Conservation (phyloP, 2,113 vertebrate species). For the Bagarius yarrelli region DNA sequence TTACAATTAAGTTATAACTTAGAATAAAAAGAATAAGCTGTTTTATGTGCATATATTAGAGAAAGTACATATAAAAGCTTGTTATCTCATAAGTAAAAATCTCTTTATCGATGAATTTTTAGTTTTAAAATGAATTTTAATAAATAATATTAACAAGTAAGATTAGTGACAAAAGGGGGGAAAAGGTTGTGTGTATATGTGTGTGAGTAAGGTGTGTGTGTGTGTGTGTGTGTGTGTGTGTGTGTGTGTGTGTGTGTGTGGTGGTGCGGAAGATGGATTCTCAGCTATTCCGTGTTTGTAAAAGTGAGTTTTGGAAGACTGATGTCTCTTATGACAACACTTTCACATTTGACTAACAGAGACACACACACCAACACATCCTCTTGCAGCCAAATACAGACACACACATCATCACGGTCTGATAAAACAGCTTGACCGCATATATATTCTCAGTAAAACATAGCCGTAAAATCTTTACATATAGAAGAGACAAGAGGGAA, state of each 20-base stretch:
- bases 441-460: not conserved
- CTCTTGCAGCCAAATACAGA: not conserved
- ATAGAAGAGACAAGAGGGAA: not conserved
- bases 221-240: conserved; percentile 2
- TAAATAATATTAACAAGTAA: no score
- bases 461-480: not conserved
- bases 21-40: no score
- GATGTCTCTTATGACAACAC: conserved; percentile 48
- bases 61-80: not conserved
- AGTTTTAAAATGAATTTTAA: no score
- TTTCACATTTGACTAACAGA: conserved; percentile 39
- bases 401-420: not conserved
- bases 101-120: not conserved
- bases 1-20: no score
- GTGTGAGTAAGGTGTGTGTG: no score
- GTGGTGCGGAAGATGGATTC: conserved; percentile 53
- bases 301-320: conserved; percentile 34
- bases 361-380: conserved; percentile 10
- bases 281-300: conserved; percentile 57
- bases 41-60: not conserved
- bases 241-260: conserved; percentile 15
- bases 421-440: not conserved
- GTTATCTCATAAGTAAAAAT: not conserved
- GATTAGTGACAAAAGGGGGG: no score
- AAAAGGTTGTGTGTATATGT: no score